These are phyloP conservation scores for Drosophila helvetica DNA, from an alignment of 2,888 invertebrate genomes.

Conservation along the genomic window DNA sequence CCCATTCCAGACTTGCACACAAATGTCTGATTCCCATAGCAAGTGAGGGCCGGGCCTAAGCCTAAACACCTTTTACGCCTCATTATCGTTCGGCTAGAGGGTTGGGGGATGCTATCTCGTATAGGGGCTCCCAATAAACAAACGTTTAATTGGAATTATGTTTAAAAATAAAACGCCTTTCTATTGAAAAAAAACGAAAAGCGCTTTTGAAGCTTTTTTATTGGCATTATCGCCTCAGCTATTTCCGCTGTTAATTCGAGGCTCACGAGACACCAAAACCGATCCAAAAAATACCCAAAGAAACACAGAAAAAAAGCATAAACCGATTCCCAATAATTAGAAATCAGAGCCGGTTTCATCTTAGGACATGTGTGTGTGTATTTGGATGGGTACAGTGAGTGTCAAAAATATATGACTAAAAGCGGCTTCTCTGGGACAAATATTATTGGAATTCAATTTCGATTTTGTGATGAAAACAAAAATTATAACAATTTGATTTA, in stretches of 20 bases:
- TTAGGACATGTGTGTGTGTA: constrained; percentile 25
- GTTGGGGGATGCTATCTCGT: not conserved
- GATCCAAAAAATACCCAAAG: not conserved
- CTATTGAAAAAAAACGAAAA: constrained; percentile 42
- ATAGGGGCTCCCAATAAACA: constrained; percentile 40
- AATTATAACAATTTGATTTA: no score
- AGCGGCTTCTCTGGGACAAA: no score
- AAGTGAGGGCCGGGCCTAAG: constrained; percentile 30
- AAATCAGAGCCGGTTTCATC: constrained; percentile 75
- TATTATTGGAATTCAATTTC: no score
- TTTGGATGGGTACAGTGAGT: constrained; percentile 31
- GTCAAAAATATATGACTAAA: not conserved
- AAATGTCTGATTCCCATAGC: constrained; percentile 27
- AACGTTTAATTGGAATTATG: constrained; percentile 73
- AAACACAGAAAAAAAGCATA: constrained; percentile 11
- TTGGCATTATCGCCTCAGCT: constrained; percentile 72
- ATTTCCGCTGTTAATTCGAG: constrained; percentile 75
- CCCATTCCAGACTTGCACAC: not conserved
- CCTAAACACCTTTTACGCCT: constrained; percentile 46
- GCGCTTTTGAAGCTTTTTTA: constrained; percentile 48
- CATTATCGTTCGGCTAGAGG: constrained; percentile 15
- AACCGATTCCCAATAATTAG: constrained; percentile 73
- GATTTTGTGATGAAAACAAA: no score
- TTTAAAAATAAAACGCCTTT: constrained; percentile 61
- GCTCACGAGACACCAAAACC: constrained; percentile 56